phyloP scores from a whole-genome alignment of 2,888 invertebrate species.

The Eutolmus rufibarbis region DNA sequence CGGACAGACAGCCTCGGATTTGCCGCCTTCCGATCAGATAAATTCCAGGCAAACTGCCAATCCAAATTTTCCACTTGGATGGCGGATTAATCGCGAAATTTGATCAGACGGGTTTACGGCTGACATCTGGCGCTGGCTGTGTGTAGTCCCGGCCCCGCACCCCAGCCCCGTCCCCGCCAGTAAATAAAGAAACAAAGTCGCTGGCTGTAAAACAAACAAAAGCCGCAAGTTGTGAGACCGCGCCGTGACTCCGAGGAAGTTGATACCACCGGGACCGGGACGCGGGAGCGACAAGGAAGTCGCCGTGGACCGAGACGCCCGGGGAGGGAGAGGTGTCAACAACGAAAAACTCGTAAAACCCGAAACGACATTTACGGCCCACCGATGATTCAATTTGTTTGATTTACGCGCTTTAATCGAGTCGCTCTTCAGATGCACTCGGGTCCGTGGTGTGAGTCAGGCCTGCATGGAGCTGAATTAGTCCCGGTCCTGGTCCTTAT shows the following conservation, averaged over 20 bases:
- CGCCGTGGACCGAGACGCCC: background rate
- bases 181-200: background rate
- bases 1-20: background rate
- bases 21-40: background rate
- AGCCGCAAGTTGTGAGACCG: background rate
- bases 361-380: background rate
- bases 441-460: background rate
- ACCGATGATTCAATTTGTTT: slow-evolving; percentile 10
- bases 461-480: background rate
- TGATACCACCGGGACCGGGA: background rate
- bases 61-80: background rate
- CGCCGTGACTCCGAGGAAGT: background rate
- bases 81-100: slow-evolving; percentile 14
- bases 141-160: background rate
- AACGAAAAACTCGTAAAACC: background rate
- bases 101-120: background rate
- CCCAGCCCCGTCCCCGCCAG: background rate
- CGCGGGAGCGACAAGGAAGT: background rate
- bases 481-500: background rate
- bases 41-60: background rate
- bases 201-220: background rate
- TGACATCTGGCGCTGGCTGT: background rate
- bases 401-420: background rate
- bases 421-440: background rate
- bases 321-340: background rate